phyloP scores from a whole-genome alignment of 2,888 invertebrate species.

The Andrena trimmerana region DNA sequence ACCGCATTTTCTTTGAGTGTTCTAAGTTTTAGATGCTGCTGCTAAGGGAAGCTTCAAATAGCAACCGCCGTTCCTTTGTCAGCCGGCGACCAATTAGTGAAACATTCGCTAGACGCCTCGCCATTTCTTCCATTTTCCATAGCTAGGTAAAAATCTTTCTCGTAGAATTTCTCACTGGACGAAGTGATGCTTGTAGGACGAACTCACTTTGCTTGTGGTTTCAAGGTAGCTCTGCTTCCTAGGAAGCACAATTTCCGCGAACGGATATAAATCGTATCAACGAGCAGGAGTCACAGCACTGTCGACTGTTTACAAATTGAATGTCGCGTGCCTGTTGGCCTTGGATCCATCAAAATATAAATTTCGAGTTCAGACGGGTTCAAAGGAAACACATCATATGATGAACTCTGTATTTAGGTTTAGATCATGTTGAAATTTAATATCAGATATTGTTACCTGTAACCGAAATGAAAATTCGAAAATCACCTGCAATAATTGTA shows the following conservation, averaged over 20 bases:
- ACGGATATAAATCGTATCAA: neutral
- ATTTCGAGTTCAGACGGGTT: constrained; percentile 18
- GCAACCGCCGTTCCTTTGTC: constrained; percentile 48
- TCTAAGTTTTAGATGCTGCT: neutral
- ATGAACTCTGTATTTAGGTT: neutral
- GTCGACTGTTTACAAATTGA: constrained; percentile 45
- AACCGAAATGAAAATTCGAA: neutral
- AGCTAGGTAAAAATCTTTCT: neutral
- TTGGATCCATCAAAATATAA: constrained; percentile 34
- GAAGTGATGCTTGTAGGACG: too few species aligned
- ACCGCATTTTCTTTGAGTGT: constrained; percentile 3
- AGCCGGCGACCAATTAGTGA: constrained; percentile 19
- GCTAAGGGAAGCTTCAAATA: constrained; percentile 29
- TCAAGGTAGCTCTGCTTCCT: neutral
- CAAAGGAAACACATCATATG: neutral
- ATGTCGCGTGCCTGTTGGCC: constrained; percentile 22
- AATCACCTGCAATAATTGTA: too few species aligned
- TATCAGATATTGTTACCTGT: neutral
- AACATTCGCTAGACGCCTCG: neutral
- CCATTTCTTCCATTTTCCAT: neutral
- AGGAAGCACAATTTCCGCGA: neutral
- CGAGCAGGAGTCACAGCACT: neutral
- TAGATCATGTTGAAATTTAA: neutral
- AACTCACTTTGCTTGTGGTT: neutral
- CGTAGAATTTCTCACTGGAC: neutral